Conservation (phyloP, 2,113 vertebrate species). For the Brienomyrus brachyistius region DNA sequence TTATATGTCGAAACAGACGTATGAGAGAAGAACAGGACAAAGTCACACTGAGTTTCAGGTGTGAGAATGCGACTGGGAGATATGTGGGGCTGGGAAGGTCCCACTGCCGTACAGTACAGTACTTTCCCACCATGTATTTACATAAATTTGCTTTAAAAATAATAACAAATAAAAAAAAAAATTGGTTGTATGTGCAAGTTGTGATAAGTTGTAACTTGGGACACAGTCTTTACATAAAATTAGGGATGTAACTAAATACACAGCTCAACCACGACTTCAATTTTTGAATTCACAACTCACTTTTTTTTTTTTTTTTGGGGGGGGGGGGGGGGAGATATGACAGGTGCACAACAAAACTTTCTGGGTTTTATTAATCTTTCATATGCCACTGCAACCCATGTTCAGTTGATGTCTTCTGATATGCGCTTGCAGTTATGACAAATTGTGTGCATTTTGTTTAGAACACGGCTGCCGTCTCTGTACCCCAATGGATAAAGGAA, state of each 20-base stretch:
- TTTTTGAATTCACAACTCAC: not conserved
- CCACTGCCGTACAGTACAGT: not conserved
- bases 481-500: not conserved
- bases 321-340: not conserved
- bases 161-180: too few species aligned
- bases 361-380: not conserved
- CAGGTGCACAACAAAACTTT: not conserved
- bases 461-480: not conserved
- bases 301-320: too few species aligned
- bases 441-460: not conserved
- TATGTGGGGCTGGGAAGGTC: not conserved
- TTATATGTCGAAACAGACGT: not conserved
- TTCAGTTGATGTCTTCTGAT: not conserved
- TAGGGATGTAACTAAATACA: not conserved
- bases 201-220: not conserved
- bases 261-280: not conserved
- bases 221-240: not conserved
- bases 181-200: not conserved
- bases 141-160: not conserved
- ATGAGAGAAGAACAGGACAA: not conserved
- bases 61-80: not conserved
- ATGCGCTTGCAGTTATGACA: not conserved
- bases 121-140: not conserved
- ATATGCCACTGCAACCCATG: not conserved
- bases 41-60: not conserved